Conservation (phyloP, 2,113 vertebrate genomes). For the Tympanuchus pallidicinctus region DNA sequence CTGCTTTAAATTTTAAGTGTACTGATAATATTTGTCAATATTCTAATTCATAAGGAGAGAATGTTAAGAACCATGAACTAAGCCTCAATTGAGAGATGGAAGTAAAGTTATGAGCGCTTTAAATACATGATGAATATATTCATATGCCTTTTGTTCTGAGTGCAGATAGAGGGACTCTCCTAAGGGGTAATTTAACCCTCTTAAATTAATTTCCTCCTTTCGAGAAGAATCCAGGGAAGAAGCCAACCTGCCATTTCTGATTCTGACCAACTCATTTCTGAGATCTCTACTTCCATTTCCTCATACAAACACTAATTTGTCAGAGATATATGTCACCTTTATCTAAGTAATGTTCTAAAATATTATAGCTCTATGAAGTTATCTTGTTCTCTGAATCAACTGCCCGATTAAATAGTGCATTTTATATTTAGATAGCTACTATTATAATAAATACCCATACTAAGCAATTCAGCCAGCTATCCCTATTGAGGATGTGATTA, state of each 20-base stretch:
- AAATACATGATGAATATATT: background rate
- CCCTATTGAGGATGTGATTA: background rate
- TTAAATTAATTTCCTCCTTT: conserved; percentile 11
- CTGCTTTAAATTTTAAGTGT: background rate
- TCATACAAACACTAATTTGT: background rate
- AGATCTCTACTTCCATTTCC: background rate
- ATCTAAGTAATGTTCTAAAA: background rate
- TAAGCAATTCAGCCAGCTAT: background rate
- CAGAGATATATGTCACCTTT: background rate
- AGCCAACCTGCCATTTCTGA: background rate
- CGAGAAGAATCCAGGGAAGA: background rate
- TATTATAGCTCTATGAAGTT: background rate
- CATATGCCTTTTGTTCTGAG: background rate
- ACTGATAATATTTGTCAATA: background rate
- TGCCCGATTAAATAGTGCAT: background rate
- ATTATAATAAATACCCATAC: background rate
- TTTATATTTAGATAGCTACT: background rate
- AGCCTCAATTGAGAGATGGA: background rate
- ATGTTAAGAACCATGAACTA: background rate
- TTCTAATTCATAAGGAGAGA: background rate
- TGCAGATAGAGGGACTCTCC: background rate
- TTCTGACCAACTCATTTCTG: background rate
- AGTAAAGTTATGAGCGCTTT: background rate
- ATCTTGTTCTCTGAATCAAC: background rate
- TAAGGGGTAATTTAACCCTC: background rate